These are phyloP conservation scores for Sebastes melanostomus DNA, from an alignment of 2,797 vertebrate species.

Conservation along the genomic window DNA sequence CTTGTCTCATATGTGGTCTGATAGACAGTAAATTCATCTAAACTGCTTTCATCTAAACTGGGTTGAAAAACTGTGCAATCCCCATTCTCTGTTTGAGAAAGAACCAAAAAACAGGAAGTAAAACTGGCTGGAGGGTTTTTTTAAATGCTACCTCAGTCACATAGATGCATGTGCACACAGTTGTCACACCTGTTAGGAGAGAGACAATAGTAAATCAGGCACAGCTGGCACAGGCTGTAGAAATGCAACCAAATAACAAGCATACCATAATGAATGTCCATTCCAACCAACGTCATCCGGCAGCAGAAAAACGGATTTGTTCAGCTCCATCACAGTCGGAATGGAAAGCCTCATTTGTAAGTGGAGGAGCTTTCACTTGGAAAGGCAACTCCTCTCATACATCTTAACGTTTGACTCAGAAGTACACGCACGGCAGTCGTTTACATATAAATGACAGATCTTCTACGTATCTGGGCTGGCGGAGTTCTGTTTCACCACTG, in stretches of 20 bases:
- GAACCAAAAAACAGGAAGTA: too few species aligned
- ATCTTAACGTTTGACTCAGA: slow-evolving; percentile 1
- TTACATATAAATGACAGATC: background rate
- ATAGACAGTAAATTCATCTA: too few species aligned
- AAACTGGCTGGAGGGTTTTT: background rate
- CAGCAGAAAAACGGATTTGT: background rate
- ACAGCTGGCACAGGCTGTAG: slow-evolving; percentile 24
- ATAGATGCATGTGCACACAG: background rate
- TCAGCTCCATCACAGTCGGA: background rate
- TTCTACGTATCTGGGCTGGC: background rate
- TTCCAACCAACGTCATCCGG: background rate
- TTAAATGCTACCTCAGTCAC: slow-evolving; percentile 1
- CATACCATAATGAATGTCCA: slow-evolving; percentile 13
- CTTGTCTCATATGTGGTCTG: too few species aligned
- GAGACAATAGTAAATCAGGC: slow-evolving; percentile 9
- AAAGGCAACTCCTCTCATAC: background rate
- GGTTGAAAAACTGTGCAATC: too few species aligned
- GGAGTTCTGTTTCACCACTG: background rate
- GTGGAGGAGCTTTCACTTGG: background rate
- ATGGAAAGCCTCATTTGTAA: slow-evolving; percentile 8
- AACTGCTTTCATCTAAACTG: too few species aligned
- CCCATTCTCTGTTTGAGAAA: too few species aligned
- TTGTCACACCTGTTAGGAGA: slow-evolving; percentile 17
- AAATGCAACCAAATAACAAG: slow-evolving; percentile 12
- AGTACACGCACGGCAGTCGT: background rate